Conservation (phyloP, 2,888 invertebrate genomes). For the Megastigmus dorsalis region DNA sequence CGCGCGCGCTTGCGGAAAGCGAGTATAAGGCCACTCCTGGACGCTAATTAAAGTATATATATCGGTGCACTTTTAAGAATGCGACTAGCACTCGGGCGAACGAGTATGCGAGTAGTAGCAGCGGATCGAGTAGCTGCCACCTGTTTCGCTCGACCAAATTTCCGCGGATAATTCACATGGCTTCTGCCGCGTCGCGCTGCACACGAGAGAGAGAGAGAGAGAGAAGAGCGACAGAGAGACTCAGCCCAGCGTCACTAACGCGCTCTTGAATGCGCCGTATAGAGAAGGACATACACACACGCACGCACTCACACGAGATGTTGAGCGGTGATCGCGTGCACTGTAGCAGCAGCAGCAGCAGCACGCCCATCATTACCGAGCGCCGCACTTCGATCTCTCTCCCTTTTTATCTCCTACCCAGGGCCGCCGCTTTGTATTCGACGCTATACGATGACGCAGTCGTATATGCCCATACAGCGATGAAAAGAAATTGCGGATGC, state of each 20-base stretch:
- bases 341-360: neutral
- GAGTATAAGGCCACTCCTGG: too few relatives aligned
- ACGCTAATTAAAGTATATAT: constrained; percentile 11
- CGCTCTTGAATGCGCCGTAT: neutral
- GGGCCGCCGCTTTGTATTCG: too few relatives aligned
- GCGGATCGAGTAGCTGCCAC: constrained; percentile 32
- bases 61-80: constrained; percentile 13
- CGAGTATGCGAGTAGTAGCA: neutral
- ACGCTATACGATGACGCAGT: too few relatives aligned
- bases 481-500: neutral
- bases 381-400: neutral
- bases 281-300: too few relatives aligned
- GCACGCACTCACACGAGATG: too few relatives aligned
- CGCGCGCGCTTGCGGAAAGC: too few relatives aligned
- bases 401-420: neutral
- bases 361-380: constrained; percentile 11
- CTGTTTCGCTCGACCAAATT: constrained; percentile 40
- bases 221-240: neutral
- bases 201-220: neutral
- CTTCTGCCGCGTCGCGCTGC: neutral
- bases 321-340: constrained; percentile 13
- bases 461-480: too few relatives aligned
- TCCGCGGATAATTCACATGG: constrained; percentile 32
- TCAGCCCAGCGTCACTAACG: constrained; percentile 25
- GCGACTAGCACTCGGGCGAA: neutral